Percentiles rank a stretch among this genome's conserved stretches.
Conservation (phyloP, 2,113 vertebrate genomes). For the Thinocorus orbignyianus region DNA sequence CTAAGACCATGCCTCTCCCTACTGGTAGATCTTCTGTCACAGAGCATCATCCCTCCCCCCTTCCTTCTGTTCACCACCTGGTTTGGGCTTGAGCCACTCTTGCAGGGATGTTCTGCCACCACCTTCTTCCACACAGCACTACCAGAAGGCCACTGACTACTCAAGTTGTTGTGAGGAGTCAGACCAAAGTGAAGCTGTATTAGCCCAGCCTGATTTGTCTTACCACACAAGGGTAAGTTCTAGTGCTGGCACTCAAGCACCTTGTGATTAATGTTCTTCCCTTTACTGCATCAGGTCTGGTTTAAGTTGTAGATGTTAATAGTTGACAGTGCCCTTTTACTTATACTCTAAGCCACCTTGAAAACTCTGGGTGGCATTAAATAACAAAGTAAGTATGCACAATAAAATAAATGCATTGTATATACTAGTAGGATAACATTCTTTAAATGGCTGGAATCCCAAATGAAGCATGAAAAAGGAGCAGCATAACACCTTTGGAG, state of each 20-base stretch:
- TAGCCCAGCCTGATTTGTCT: neutral
- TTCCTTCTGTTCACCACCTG: neutral
- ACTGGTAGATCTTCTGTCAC: neutral
- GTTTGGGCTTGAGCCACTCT: neutral
- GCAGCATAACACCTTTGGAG: neutral
- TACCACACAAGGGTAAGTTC: neutral
- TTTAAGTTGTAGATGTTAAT: slow-evolving; percentile 1
- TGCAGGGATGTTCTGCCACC: neutral
- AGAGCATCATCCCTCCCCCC: neutral
- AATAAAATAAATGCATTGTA: slow-evolving; percentile 30
- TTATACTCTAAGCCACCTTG: neutral
- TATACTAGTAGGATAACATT: neutral
- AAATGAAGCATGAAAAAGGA: slow-evolving; percentile 27
- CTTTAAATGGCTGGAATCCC: slow-evolving; percentile 5
- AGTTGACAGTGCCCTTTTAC: neutral
- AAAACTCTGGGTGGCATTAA: slow-evolving; percentile 38
- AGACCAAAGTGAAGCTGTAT: neutral
- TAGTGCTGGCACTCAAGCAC: neutral
- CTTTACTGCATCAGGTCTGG: neutral
- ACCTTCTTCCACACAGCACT: neutral
- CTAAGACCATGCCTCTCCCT: neutral
- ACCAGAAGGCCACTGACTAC: neutral
- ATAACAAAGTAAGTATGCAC: neutral
- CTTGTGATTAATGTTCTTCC: neutral
- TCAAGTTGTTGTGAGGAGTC: accelerated